These are phyloP conservation scores for Girardia tigrina DNA, from an alignment of 2,888 invertebrate species.

Conservation along the genomic window DNA sequence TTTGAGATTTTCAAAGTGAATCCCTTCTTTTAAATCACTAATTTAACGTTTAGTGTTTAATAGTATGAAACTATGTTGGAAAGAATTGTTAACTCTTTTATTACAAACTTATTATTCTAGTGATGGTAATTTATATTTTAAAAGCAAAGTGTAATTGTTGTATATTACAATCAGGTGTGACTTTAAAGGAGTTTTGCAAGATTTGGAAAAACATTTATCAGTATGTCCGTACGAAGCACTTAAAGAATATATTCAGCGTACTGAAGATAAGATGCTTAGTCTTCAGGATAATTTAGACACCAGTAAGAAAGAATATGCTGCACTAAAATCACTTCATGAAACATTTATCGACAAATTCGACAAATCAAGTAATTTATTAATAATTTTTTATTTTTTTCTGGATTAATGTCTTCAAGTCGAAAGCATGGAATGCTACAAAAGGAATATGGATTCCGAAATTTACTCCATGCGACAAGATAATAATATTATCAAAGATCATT, in stretches of 20 bases:
- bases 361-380: not conserved
- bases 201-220: conserved; percentile 44
- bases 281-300: not conserved
- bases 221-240: conserved; percentile 46
- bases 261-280: conserved; percentile 41
- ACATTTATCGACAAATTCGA: not conserved
- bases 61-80: too few species aligned
- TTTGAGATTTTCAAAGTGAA: too few species aligned
- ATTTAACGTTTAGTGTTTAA: too few species aligned
- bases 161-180: too few species aligned
- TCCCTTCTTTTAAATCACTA: too few species aligned
- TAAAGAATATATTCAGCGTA: conserved; percentile 46
- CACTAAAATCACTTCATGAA: not conserved
- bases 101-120: too few species aligned
- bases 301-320: not conserved
- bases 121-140: too few species aligned
- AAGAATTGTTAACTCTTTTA: too few species aligned
- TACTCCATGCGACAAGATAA: conserved; percentile 5
- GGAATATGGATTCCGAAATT: not conserved
- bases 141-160: too few species aligned
- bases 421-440: not conserved
- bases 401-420: not conserved
- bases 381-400: not conserved
- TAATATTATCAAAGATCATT: not conserved
- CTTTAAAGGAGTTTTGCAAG: conserved; percentile 45